Percentiles rank a stretch among this genome's conserved stretches.
Evolutionary conservation across 2,888 invertebrate species (phyloP).

Genomic region (Drosophila paracracens): DNA sequence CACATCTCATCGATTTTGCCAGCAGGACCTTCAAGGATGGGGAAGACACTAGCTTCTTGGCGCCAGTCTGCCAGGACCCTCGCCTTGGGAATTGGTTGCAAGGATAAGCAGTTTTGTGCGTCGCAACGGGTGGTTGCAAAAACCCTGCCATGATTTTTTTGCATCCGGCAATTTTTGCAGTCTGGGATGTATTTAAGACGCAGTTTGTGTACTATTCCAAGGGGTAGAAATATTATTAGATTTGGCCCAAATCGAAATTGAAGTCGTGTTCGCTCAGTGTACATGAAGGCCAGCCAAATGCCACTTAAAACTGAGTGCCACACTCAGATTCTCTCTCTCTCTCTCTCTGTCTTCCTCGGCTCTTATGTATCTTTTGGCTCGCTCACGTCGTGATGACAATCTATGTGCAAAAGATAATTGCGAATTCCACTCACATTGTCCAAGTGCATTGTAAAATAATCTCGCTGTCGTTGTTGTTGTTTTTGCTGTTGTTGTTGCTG

Average conservation of each 20-base stretch:
- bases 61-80: slow-evolving; percentile 35
- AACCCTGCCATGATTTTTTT: slow-evolving; percentile 46
- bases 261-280: not conserved
- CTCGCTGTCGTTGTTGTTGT: slow-evolving; percentile 18
- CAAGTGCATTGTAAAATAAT: slow-evolving; percentile 63
- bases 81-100: slow-evolving; percentile 39
- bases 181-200: slow-evolving; percentile 30
- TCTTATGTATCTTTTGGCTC: not conserved
- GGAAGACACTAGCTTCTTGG: slow-evolving; percentile 24
- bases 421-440: slow-evolving; percentile 65
- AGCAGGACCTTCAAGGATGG: slow-evolving; percentile 34
- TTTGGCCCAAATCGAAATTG: not conserved
- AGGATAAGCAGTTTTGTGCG: slow-evolving; percentile 18
- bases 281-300: not conserved
- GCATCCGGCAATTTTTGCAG: slow-evolving; percentile 53
- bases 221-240: slow-evolving; percentile 27
- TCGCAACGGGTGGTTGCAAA: slow-evolving; percentile 67
- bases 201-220: slow-evolving; percentile 7
- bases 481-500: slow-evolving; percentile 26
- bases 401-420: slow-evolving; percentile 45
- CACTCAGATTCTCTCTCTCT: not conserved
- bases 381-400: slow-evolving; percentile 32
- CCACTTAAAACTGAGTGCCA: not conserved
- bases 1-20: slow-evolving; percentile 60
- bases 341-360: slow-evolving; percentile 1